phyloP scores from a whole-genome alignment of 2,797 vertebrate species.

The Argentina silus region DNA sequence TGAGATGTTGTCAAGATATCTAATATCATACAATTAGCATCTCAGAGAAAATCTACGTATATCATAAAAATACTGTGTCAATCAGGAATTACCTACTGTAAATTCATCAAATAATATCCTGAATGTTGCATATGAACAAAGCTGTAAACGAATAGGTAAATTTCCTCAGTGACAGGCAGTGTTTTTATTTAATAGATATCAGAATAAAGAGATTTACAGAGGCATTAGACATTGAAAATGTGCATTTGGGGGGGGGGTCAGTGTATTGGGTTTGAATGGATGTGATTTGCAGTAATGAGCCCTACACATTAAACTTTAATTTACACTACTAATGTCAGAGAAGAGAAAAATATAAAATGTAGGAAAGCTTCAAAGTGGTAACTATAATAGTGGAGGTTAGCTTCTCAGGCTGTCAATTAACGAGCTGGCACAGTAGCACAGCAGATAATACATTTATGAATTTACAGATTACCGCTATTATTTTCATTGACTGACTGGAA shows the following conservation, averaged over 20 bases:
- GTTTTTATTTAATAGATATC: slow-evolving; percentile 60
- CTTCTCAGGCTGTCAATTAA: slow-evolving; percentile 73
- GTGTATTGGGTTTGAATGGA: slow-evolving; percentile 69
- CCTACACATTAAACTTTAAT: slow-evolving; percentile 80
- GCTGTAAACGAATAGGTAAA: slow-evolving; percentile 47
- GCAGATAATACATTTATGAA: slow-evolving; percentile 52
- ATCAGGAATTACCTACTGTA: slow-evolving; percentile 25
- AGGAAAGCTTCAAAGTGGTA: slow-evolving; percentile 72
- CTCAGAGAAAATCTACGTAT: slow-evolving; percentile 7
- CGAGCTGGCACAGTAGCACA: slow-evolving; percentile 52
- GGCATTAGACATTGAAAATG: slow-evolving; percentile 52
- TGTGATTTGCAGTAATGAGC: slow-evolving; percentile 80
- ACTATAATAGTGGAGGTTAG: slow-evolving; percentile 71
- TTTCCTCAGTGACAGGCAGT: slow-evolving; percentile 48
- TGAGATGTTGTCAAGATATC: not conserved
- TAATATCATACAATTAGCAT: not conserved
- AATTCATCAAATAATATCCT: slow-evolving; percentile 33
- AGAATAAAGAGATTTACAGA: slow-evolving; percentile 57
- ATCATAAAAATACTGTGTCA: not conserved
- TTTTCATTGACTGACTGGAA: slow-evolving; percentile 55
- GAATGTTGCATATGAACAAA: slow-evolving; percentile 23
- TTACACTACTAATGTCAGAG: slow-evolving; percentile 73
- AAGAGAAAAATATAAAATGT: slow-evolving; percentile 69
- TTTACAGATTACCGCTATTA: slow-evolving; percentile 58
- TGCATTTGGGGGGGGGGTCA: slow-evolving; percentile 62